Base-by-base conservation (phyloP, 2,888 invertebrate species). In the Thereva nobilitata region DNA sequence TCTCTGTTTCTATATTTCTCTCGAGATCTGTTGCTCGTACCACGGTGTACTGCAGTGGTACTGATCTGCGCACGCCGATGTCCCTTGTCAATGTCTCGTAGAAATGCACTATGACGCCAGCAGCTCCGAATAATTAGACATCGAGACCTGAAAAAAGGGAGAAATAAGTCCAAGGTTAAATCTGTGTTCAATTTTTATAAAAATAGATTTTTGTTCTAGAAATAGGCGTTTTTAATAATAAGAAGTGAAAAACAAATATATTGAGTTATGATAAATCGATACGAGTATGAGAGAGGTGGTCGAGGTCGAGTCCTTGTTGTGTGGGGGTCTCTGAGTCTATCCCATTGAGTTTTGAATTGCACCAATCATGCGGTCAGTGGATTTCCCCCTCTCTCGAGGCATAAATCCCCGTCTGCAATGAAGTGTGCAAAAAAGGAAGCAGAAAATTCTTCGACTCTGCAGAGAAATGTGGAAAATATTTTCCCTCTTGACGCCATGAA, bases 41-140 rank as follows among this genome's bases (percentile, higher is more conserved):
- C 4, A n/a, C n/a, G 49, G 12, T 12, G 3, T 2, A 9, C 9
- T n/a, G 5, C 7, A 9, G 49, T 8, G 7, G 7, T 8, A 12
- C 55, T 49, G 50, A 50, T 50, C 50, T 61, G 40, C 41, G 61
- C 35, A 50, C 50, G 61, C 23, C 23, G 23, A 23, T 23, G 23
- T 23, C 23, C 23, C 23, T 40, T 61, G 59, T 40, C 45, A 42
- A 42, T 64, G 64, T 42, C 52, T 53, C 53, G 64, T 6, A 53
- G 44, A 53, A 54, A 54, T 64, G 53, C 64, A 64, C 64, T 64
- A 54, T 54, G 68, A 72, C 69, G 71, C 71, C 70, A 70, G 63
- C 69, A 68, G 23, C 23, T 23, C 69, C 70, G 64, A 70, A 70
- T 71, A 71, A 70, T 71, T 71, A 71, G 71, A 70, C 71, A 71